Evolutionary conservation across 2,888 invertebrate species (phyloP).

Genomic region (Sarcophaga carnaria): DNA sequence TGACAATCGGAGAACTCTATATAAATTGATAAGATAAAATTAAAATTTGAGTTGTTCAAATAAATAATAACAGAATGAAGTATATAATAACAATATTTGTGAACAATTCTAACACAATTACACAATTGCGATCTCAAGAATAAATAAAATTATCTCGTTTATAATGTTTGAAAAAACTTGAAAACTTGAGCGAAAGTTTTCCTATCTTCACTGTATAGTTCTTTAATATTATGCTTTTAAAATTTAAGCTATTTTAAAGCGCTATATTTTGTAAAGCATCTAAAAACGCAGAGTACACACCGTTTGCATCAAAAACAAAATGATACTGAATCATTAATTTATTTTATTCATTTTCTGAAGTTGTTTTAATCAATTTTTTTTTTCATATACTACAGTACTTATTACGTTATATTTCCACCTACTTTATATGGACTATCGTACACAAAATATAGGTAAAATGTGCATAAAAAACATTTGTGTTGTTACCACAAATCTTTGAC

Average conservation of each 20-base stretch:
- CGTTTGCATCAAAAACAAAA: slow-evolving; percentile 29
- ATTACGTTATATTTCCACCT: slow-evolving; percentile 35
- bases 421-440: slow-evolving; percentile 22
- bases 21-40: slow-evolving; percentile 40
- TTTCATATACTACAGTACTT: slow-evolving; percentile 19
- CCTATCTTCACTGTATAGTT: neutral
- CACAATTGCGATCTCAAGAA: neutral
- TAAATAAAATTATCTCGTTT: neutral
- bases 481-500: slow-evolving; percentile 27
- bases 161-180: neutral
- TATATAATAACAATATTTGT: slow-evolving; percentile 3
- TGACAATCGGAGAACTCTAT: slow-evolving; percentile 82
- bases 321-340: slow-evolving; percentile 40
- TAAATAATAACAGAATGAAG: slow-evolving; percentile 19
- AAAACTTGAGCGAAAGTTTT: neutral
- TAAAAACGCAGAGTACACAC: neutral
- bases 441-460: no score
- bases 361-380: slow-evolving; percentile 30
- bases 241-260: neutral
- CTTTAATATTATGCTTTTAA: neutral
- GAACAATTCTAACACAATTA: neutral
- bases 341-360: slow-evolving; percentile 38
- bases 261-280: neutral
- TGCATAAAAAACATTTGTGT: neutral
- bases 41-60: slow-evolving; percentile 28